Conservation (phyloP, 2,888 invertebrate species). For the Drosophila flavopinicola region DNA sequence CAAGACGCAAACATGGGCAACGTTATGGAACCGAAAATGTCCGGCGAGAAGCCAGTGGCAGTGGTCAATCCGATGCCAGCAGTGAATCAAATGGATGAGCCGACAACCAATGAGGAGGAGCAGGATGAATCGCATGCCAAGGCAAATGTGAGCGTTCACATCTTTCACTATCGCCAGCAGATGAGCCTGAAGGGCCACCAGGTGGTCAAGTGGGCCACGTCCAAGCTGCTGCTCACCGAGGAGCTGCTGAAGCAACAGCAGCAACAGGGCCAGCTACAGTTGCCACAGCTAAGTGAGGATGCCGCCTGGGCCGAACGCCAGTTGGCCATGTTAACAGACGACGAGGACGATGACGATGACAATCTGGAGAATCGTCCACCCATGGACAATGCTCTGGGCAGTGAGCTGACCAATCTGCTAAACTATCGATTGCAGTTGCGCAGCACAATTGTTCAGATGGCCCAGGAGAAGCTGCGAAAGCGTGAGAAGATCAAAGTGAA, state of each 20-base stretch:
- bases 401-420: slow-evolving; percentile 53
- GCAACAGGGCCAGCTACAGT: too few relatives aligned
- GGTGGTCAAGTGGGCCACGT: slow-evolving; percentile 66
- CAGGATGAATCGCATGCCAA: background rate
- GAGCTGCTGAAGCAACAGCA: slow-evolving; percentile 61
- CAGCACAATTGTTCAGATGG: slow-evolving; percentile 46
- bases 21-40: slow-evolving; percentile 31
- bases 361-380: slow-evolving; percentile 45
- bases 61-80: slow-evolving; percentile 38
- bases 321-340: slow-evolving; percentile 38
- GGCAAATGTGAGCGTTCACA: slow-evolving; percentile 50
- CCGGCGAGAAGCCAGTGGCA: slow-evolving; percentile 38
- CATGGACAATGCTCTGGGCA: background rate
- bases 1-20: slow-evolving; percentile 52
- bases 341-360: slow-evolving; percentile 40
- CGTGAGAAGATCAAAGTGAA: slow-evolving; percentile 63
- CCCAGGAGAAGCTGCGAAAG: slow-evolving; percentile 59
- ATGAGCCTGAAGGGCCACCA: slow-evolving; percentile 59
- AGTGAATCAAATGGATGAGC: background rate
- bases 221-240: slow-evolving; percentile 74
- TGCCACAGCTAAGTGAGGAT: background rate
- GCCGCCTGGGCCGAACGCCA: slow-evolving; percentile 47
- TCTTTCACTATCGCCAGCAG: slow-evolving; percentile 72
- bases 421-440: slow-evolving; percentile 64
- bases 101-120: background rate